These are phyloP conservation scores for Iphiclides podalirius DNA, from an alignment of 2,888 invertebrate species.

Conservation along the genomic window DNA sequence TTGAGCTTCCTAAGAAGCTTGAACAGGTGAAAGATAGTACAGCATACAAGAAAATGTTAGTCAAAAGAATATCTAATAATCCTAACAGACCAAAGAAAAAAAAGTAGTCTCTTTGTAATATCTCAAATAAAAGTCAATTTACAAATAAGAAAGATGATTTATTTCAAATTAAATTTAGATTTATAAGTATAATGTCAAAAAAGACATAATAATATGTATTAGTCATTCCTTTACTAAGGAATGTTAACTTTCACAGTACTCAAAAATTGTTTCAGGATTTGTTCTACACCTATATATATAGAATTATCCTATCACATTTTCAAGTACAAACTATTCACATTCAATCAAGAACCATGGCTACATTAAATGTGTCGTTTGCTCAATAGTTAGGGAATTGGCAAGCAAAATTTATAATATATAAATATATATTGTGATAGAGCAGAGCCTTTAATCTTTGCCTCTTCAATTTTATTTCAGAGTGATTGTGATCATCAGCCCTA, in stretches of 20 bases:
- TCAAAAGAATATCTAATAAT: conserved; percentile 65
- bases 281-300: conserved; percentile 32
- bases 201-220: conserved; percentile 58
- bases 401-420: too few species aligned
- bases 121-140: conserved; percentile 24
- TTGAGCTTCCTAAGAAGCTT: conserved; percentile 44
- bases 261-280: conserved; percentile 40
- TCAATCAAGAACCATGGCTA: conserved; percentile 40
- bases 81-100: conserved; percentile 57
- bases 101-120: neutral
- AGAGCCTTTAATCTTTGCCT: too few species aligned
- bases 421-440: too few species aligned
- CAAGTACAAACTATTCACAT: conserved; percentile 47
- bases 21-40: conserved; percentile 36
- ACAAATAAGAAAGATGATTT: conserved; percentile 37
- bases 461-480: too few species aligned
- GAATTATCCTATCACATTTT: conserved; percentile 36
- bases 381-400: too few species aligned
- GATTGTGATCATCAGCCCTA: too few species aligned
- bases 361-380: too few species aligned
- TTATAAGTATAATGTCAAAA: conserved; percentile 67
- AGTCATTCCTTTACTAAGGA: conserved; percentile 56
- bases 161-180: conserved; percentile 49
- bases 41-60: conserved; percentile 58
- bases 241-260: conserved; percentile 47